phyloP scores from a whole-genome alignment of 1,140 invertebrate species.

The Drosophila fuyamai region DNA sequence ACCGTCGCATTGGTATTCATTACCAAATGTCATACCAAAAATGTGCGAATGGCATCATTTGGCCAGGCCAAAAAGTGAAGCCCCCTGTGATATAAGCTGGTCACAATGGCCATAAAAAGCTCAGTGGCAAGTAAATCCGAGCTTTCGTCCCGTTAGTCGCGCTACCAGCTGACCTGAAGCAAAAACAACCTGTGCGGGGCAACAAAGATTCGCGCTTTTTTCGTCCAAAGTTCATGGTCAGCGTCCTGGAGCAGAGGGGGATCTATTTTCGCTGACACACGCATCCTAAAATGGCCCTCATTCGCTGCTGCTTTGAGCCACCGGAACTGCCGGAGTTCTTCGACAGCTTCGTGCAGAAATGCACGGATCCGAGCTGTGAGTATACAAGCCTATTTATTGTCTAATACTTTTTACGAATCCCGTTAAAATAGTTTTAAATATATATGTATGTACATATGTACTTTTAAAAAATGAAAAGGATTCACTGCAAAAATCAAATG shows the following conservation, averaged over 20 bases:
- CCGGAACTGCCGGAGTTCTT: slow-evolving; percentile 89
- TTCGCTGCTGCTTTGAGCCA: slow-evolving; percentile 91
- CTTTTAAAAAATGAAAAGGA: too few species aligned
- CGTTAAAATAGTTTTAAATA: too few species aligned
- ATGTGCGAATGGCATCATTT: slow-evolving; percentile 41
- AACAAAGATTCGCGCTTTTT: slow-evolving; percentile 35
- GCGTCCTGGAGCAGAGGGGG: slow-evolving; percentile 6
- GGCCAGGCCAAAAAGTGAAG: slow-evolving; percentile 22
- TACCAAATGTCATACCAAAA: slow-evolving; percentile 19
- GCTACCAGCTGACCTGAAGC: slow-evolving; percentile 62
- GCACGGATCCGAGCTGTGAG: slow-evolving; percentile 93
- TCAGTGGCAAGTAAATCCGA: slow-evolving; percentile 26
- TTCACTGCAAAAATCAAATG: too few species aligned
- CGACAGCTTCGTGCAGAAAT: slow-evolving; percentile 90
- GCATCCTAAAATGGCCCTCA: slow-evolving; percentile 87
- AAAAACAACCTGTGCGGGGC: slow-evolving; percentile 24
- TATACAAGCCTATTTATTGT: slow-evolving; percentile 60
- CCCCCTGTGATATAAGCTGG: slow-evolving; percentile 51
- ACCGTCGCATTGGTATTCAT: slow-evolving; percentile 27
- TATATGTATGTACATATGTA: too few species aligned
- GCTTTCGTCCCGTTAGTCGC: slow-evolving; percentile 57
- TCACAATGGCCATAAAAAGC: slow-evolving; percentile 44
- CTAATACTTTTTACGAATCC: too few species aligned
- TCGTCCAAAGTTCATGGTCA: slow-evolving; percentile 69
- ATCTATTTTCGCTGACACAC: slow-evolving; percentile 1